Conservation (phyloP, 2,113 vertebrate species). For the Ammospiza nelsoni region DNA sequence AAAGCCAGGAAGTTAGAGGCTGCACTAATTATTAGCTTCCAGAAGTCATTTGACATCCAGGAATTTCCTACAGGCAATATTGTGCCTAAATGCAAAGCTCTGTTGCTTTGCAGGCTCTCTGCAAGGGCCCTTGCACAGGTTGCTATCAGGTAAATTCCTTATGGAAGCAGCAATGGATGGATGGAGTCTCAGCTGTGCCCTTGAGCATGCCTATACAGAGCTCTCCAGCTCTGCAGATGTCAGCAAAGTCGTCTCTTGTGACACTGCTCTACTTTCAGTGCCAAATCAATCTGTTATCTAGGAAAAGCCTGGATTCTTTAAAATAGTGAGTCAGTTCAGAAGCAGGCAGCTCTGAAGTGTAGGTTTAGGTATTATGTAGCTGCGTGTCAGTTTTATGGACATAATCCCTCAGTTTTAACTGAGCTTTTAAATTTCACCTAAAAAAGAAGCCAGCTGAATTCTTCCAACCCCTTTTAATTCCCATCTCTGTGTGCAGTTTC, state of each 20-base stretch:
- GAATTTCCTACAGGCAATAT: not conserved
- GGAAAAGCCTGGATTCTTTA: not conserved
- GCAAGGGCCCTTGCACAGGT: not conserved
- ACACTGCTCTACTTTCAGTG: not conserved
- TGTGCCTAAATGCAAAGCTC: not conserved
- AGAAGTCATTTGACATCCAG: not conserved
- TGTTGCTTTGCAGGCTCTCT: not conserved
- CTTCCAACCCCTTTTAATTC: conserved; percentile 27
- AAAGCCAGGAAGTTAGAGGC: not conserved
- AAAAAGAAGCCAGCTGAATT: not conserved
- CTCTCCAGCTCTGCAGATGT: not conserved
- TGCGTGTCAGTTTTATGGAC: not conserved
- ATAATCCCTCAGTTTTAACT: conserved; percentile 35
- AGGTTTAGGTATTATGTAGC: not conserved
- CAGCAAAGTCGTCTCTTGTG: not conserved
- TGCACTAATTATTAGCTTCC: not conserved
- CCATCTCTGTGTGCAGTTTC: conserved; percentile 37
- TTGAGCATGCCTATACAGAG: not conserved
- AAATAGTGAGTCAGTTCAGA: not conserved
- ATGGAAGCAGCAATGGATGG: not conserved
- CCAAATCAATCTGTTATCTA: not conserved
- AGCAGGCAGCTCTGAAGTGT: not conserved
- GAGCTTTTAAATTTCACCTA: conserved; percentile 30
- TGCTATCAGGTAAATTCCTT: not conserved
- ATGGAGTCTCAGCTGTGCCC: not conserved